Conservation (phyloP, 2,113 vertebrate genomes). For the Dolichallabes microphthalmus region DNA sequence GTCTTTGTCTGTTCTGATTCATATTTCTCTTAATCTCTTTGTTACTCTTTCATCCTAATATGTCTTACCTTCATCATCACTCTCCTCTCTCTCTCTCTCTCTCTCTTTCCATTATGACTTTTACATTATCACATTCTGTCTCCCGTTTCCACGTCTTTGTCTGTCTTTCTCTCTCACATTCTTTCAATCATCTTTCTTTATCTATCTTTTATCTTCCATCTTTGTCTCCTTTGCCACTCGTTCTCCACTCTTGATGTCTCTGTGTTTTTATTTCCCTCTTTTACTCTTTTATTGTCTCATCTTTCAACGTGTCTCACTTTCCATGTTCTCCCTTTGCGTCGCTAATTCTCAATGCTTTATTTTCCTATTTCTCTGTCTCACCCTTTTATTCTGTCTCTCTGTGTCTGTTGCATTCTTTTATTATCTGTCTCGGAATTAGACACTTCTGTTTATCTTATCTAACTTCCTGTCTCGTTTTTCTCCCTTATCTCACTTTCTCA, state of each 20-base stretch:
- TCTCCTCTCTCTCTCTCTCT: background rate
- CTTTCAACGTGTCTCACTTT: no score
- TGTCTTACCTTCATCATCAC: background rate
- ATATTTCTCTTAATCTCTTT: background rate
- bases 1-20: background rate
- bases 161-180: background rate
- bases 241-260: background rate
- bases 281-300: background rate
- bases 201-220: no score
- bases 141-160: background rate
- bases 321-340: no score
- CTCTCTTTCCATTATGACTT: background rate
- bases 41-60: background rate
- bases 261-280: background rate
- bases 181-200: background rate
- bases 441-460: background rate
- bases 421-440: background rate
- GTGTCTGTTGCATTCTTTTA: background rate
- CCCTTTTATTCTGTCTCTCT: background rate
- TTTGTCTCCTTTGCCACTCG: background rate
- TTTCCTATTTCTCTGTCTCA: background rate
- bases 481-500: background rate
- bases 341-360: background rate
- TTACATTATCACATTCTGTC: background rate
- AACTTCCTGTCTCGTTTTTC: background rate